Evolutionary conservation across 2,888 invertebrate genomes (phyloP), one percentile per base, ranked within the genome.

Genomic region (Euzophera pinguis): DNA sequence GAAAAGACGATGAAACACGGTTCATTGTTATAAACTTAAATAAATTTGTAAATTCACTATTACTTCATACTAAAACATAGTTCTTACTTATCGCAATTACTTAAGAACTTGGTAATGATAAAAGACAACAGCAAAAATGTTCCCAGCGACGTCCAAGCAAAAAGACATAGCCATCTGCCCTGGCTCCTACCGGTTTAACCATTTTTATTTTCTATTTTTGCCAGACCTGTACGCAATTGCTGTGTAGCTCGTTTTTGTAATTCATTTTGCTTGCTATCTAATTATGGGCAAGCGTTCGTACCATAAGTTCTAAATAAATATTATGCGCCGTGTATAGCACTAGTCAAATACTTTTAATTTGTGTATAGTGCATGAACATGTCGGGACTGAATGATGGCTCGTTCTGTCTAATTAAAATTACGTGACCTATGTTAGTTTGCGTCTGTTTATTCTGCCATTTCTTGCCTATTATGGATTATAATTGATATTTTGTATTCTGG

Each of bases 131-230:
- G 52, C 43, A 53, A 56, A 56, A 60, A 60, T 60, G 60, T 60
- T 58, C 58, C 56, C 60, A 55, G 53, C 55, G 47, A 52, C 48
- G 57, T 54, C 37, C 47, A 53, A 42, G 57, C 53, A 61, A 59
- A 59, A 57, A 61, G 61, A 57, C 53, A 53, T 52, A 49, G 53
- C 55, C 61, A 59, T 61, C 59, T 59, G 59, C 54, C 60, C 57
- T 55, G 55, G 50, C 60, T 47, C 56, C 48, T 55, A 61, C 61
- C 57, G 58, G 57, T 59, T 59, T 52, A 47, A 49, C 53, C 55
- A 50, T 58, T 58, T 57, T 58, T 57, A 58, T 57, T 57, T 59
- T 57, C 60, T 60, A 60, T 60, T 60, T 60, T 58, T 60, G 52
- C 53, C 17, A 47, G 50, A 48, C 54, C 54, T 58, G 60, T 53